Evolutionary conservation across 2,888 invertebrate genomes (phyloP).

Genomic region (Megamerina dolium): DNA sequence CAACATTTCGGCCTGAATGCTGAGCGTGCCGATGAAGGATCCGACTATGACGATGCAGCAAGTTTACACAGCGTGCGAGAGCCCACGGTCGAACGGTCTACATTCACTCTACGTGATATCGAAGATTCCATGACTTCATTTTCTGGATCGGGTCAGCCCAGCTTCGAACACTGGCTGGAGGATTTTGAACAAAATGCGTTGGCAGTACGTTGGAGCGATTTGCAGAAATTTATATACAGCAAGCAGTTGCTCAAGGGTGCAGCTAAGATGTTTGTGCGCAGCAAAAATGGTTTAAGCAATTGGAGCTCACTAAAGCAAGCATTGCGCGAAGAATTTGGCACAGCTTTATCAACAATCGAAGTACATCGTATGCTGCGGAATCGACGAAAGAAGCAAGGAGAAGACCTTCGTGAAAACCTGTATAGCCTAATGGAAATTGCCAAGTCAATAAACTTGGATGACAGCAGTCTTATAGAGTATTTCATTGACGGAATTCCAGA

Average conservation of each 20-base stretch:
- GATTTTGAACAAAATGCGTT: constrained; percentile 2
- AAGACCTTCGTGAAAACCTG: constrained; percentile 12
- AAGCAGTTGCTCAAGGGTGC: constrained; percentile 16
- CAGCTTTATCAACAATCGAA: constrained; percentile 9
- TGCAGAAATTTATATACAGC: no score
- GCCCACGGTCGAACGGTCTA: not conserved
- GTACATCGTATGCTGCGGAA: constrained; percentile 13
- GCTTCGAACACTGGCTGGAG: constrained; percentile 1
- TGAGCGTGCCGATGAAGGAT: not conserved
- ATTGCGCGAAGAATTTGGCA: constrained; percentile 10
- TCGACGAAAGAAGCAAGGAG: constrained; percentile 7
- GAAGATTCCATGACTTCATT: constrained; percentile 8
- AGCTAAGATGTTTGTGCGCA: constrained; percentile 15
- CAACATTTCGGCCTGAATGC: not conserved
- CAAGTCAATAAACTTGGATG: no score
- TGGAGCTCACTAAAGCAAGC: constrained; percentile 7
- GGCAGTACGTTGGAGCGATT: no score
- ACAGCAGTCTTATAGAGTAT: constrained; percentile 4
- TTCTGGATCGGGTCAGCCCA: constrained; percentile 2
- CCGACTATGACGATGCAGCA: not conserved
- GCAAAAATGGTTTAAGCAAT: constrained; percentile 4
- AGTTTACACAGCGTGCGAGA: constrained; percentile 1
- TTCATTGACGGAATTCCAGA: no score
- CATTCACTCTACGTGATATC: constrained; percentile 2
- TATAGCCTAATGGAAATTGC: constrained; percentile 14